Base-by-base conservation (phyloP, 2,113 vertebrate species). In the Leucopternis melanops region DNA sequence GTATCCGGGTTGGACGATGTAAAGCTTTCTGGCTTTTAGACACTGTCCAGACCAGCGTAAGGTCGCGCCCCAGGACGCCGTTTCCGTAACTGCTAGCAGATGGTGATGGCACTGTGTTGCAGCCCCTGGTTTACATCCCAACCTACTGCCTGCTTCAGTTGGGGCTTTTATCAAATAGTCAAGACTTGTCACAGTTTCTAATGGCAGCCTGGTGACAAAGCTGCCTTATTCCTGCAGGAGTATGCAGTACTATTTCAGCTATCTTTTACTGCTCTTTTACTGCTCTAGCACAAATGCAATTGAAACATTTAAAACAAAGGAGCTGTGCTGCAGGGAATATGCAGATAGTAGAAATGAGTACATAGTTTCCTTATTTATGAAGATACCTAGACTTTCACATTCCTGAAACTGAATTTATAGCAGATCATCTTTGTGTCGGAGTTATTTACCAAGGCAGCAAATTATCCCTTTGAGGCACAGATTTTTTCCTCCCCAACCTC, bases 361-460 rank as follows among this genome's bases (percentile, higher is more conserved):
- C 31, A 14, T 77, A 0, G 1, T 88, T 81, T 67, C 59, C n/a
- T 66, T 81, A 38, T 83, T 81, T 87, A 79, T 52, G 44, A 73
- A 52, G 73, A 5, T 49, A 34, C 26, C 18, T 44, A 20, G 27
- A 31, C 58, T 79, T 83, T 63, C 50, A 77, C 8, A 8, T 19
- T 84, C n/a, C 65, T 61, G 32, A 59, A 92, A 47, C 13, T 16
- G 57, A 86, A 92, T 92, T 96, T 88, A 50, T 49, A 79, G 65
- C 40, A 52, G 47, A 74, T 84, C 38, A 63, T 77, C 32, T 84
- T 69, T 81, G 19, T 91, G 69, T 50, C n/a, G 79, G 47, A 52
- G 34, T 88, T 96, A 79, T 58, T 95, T 92, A 89, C 44, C 8
- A 38, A 72, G 40, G 54, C 49, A 84, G 47, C 12, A 88, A 84